Evolutionary conservation across 2,113 vertebrate genomes (phyloP), one percentile per base, ranked within the genome.

Genomic region (Siniperca knerii): DNA sequence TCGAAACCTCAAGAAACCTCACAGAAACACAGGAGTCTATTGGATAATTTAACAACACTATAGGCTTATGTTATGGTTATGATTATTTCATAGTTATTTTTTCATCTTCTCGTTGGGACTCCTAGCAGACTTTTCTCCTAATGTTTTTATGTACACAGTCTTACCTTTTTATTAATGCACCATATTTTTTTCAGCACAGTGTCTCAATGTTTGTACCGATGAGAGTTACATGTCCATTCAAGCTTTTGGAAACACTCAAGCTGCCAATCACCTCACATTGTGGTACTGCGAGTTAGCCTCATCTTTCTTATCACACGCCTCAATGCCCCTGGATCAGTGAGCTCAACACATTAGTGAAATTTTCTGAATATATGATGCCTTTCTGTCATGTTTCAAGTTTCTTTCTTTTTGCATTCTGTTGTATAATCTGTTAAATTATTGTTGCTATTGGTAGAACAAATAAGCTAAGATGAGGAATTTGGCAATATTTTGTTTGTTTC

Each of bases 61-160:
- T 33, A 58, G 65, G 79, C 42, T 65, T 73, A 67, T 61, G 60
- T 23, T 78, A 64, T 48, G 37, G 57, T 67, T 65, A 13, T 69
- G 73, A 83, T 86, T 5, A 68, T 48, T 42, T 60, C 29, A 71
- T 75, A 79, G 72, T 87, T 65, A 67, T 76, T 68, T 72, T 42
- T 62, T 83, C 13, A 83, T 88, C 50, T 65, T 83, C 62, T 69
- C 42, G 0, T 8, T 69, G 75, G 66, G 82, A 72, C n/a, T 62
- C 21, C 68, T 52, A 12, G 44, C 77, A 81, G n/a, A n/a, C 50
- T 29, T 60, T 9, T 9, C 58, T 11, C 46, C 9, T 23, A 42
- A 33, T 58, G 23, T 33, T 57, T 46, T 77, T 68, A 70, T 75
- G 29, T 33, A 44, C 15, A 23, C 52, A 70, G 54, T 40, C 55